Base-by-base conservation (phyloP, 2,113 vertebrate genomes). In the Malaclemys terrapin region DNA sequence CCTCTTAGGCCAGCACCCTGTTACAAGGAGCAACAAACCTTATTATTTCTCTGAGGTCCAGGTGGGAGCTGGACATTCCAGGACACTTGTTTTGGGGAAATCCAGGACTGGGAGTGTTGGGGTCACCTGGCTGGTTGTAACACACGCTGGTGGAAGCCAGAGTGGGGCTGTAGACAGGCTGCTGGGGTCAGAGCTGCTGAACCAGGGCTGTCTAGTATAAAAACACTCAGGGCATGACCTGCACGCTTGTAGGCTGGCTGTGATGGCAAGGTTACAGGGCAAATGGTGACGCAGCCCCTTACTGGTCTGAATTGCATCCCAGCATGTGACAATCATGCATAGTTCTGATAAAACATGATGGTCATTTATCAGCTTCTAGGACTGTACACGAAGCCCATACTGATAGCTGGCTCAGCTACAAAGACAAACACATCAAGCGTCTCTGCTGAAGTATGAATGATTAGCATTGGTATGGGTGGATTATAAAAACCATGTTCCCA, bases 291-390 rank as follows among this genome's bases (percentile, higher is more conserved):
- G 2, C 31, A 65, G 31, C 31, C 62, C 62, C 31, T 31, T 35
- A 65, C 12, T 62, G 59, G 29, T 62, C 27, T 31, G 62, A 35
- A 35, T 35, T 14, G 16, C 14, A 17, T 16, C 62, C 29, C 31
- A 65, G 6, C 16, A n/a, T n/a, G 62, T 69, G 62, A 69, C 29
- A 69, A 69, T 35, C 62, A 69, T n/a, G 62, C 62, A 69, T 19
- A 19, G 16, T 69, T n/a, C 35, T 69, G 62, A n/a, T 35, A n/a
- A 69, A 69, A 69, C 62, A 35, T 16, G 35, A 35, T 7, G 62
- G 19, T 69, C 56, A 95, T 96, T 96, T 57, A 94, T 96, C 94
- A 87, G 86, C 88, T 79, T 85, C 47, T 0, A 22, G 45, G 87
- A 82, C 75, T 0, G 0, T 13, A 83, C 56, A 90, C 80, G 62